Evolutionary conservation across 2,888 invertebrate genomes (phyloP).

Genomic region (Dasypogon diadema): DNA sequence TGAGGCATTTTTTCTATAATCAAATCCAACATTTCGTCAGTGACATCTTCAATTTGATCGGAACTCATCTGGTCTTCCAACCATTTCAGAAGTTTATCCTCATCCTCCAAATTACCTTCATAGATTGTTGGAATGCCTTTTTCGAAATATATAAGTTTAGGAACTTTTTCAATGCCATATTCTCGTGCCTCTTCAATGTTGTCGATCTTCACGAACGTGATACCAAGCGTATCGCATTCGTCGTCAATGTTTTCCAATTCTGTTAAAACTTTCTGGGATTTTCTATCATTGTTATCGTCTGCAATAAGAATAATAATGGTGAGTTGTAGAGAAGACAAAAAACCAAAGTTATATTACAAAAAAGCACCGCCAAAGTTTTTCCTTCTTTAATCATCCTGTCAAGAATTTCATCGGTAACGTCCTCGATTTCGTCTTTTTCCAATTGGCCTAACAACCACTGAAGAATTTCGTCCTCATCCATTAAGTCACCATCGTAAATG

Average conservation of each 20-base stretch:
- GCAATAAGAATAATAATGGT: too few species aligned
- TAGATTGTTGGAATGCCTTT: slow-evolving; percentile 81
- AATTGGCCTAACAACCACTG: slow-evolving; percentile 89
- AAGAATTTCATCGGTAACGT: slow-evolving; percentile 94
- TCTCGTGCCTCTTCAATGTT: slow-evolving; percentile 90
- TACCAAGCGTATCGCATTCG: slow-evolving; percentile 88
- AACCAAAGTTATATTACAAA: slow-evolving; percentile 77
- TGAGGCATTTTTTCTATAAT: slow-evolving; percentile 89
- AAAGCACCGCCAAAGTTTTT: slow-evolving; percentile 88
- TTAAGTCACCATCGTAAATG: slow-evolving; percentile 91
- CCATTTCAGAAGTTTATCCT: slow-evolving; percentile 90
- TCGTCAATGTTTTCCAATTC: slow-evolving; percentile 95
- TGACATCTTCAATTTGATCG: slow-evolving; percentile 94
- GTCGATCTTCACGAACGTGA: slow-evolving; percentile 93
- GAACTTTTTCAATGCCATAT: slow-evolving; percentile 91
- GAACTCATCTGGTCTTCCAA: slow-evolving; percentile 85
- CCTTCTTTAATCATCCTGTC: slow-evolving; percentile 90
- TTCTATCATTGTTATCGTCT: slow-evolving; percentile 92
- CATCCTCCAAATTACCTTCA: slow-evolving; percentile 88
- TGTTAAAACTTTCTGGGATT: slow-evolving; percentile 85
- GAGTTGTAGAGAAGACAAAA: too few species aligned
- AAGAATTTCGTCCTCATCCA: slow-evolving; percentile 88
- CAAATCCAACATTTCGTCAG: slow-evolving; percentile 93
- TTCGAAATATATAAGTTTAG: slow-evolving; percentile 86
- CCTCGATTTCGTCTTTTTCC: slow-evolving; percentile 94